Conservation (phyloP, 1,140 invertebrate species). For the Aphaenogaster rudis region DNA sequence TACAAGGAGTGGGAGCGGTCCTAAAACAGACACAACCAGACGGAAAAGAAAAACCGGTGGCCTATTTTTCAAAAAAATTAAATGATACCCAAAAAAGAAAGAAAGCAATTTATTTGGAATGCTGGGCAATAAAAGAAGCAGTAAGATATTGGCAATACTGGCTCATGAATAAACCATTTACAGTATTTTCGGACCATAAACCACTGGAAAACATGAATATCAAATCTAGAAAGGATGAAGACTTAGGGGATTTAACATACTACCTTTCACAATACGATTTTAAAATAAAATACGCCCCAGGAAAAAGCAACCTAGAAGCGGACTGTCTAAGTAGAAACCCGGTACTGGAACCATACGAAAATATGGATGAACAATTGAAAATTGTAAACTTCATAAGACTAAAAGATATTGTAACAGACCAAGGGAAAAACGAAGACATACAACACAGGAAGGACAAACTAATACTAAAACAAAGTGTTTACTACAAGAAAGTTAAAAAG, state of each 20-base stretch:
- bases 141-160: conserved; percentile 57
- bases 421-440: not conserved
- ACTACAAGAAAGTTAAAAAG: not conserved
- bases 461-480: not conserved
- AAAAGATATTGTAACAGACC: not conserved
- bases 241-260: conserved; percentile 39
- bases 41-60: no score
- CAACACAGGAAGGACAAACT: not conserved
- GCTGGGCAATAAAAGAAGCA: conserved; percentile 30
- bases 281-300: conserved; percentile 24
- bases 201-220: conserved; percentile 54
- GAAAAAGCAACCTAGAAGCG: conserved; percentile 39
- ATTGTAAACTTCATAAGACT: no score
- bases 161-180: conserved; percentile 24
- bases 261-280: conserved; percentile 50
- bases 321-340: not conserved
- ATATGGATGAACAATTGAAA: not conserved
- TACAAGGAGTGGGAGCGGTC: conserved; percentile 27
- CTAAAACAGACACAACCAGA: conserved; percentile 43
- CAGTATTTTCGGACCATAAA: conserved; percentile 52
- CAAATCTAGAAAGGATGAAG: conserved; percentile 38
- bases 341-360: not conserved
- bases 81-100: no score
- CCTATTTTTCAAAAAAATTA: no score
- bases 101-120: no score